Evolutionary conservation across 2,113 vertebrate genomes (phyloP).

Genomic region (Emydocephalus ijimae): DNA sequence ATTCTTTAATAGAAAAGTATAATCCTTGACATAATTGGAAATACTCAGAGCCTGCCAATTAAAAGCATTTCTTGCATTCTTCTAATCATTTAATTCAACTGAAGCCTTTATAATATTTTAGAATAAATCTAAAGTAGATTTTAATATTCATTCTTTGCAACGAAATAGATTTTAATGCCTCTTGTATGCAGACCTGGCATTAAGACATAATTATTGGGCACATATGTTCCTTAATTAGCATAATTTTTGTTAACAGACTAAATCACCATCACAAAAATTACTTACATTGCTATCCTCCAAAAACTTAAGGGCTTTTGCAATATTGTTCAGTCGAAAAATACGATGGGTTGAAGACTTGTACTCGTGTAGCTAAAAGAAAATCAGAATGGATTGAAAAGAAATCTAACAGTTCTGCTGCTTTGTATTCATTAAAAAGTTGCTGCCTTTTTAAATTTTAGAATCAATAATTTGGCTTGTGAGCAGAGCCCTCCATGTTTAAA

Average conservation of each 20-base stretch:
- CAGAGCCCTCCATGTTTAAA: background rate
- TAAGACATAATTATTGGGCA: background rate
- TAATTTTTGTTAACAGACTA: background rate
- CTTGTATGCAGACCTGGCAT: slow-evolving; percentile 30
- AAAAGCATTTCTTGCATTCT: slow-evolving; percentile 40
- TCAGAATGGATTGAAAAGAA: background rate
- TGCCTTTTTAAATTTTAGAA: background rate
- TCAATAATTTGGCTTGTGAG: background rate
- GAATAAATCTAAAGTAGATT: slow-evolving; percentile 28
- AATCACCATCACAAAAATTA: slow-evolving; percentile 37
- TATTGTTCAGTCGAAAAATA: slow-evolving; percentile 96
- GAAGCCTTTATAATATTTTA: slow-evolving; percentile 47
- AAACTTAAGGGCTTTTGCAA: slow-evolving; percentile 91
- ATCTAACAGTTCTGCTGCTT: background rate
- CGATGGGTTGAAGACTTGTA: slow-evolving; percentile 93
- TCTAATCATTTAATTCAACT: slow-evolving; percentile 54
- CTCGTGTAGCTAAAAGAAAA: slow-evolving; percentile 80
- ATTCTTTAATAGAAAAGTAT: slow-evolving; percentile 41
- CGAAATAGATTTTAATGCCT: background rate
- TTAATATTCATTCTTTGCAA: slow-evolving; percentile 15
- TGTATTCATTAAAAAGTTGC: background rate
- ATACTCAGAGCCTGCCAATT: slow-evolving; percentile 20
- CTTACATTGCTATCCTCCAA: slow-evolving; percentile 95
- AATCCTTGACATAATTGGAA: slow-evolving; percentile 28
- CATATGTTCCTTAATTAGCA: accelerated